phyloP scores from a whole-genome alignment of 2,888 invertebrate species.

The Acanthococcus lagerstroemiae region DNA sequence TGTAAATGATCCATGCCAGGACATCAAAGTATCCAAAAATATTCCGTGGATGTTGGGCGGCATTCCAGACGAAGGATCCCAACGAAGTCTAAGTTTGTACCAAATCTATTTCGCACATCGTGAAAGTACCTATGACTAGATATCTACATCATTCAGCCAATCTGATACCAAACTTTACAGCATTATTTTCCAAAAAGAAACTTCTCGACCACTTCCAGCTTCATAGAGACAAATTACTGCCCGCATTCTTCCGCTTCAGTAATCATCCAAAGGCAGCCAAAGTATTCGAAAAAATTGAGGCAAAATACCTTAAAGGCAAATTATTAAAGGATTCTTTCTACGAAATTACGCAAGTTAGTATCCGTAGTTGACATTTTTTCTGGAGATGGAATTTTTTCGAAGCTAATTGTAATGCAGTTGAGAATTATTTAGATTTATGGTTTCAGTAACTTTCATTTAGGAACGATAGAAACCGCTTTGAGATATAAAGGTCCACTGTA shows the following conservation, averaged over 20 bases:
- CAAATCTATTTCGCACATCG: too few relatives aligned
- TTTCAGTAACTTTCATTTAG: slow-evolving; percentile 14
- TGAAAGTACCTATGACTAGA: too few relatives aligned
- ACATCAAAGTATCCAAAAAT: background rate
- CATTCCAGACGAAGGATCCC: slow-evolving; percentile 13
- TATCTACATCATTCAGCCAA: background rate
- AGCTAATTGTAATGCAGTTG: too few relatives aligned
- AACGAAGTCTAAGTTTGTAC: slow-evolving; percentile 1
- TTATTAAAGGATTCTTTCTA: slow-evolving; percentile 6
- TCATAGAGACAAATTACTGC: background rate
- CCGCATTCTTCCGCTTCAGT: slow-evolving; percentile 1
- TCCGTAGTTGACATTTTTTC: too few relatives aligned
- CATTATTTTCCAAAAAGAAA: background rate
- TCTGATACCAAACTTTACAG: background rate
- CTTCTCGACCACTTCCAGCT: background rate
- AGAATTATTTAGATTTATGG: slow-evolving; percentile 8
- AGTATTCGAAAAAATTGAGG: background rate
- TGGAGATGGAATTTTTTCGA: too few relatives aligned
- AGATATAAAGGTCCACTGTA: slow-evolving; percentile 12
- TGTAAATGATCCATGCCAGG: slow-evolving; percentile 10
- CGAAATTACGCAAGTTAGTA: slow-evolving; percentile 3
- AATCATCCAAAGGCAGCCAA: background rate
- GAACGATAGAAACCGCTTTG: slow-evolving; percentile 12
- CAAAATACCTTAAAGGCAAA: background rate
- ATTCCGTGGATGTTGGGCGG: slow-evolving; percentile 16